Evolutionary conservation across 2,888 invertebrate species (phyloP).

Genomic region (Polymixis lichenea): DNA sequence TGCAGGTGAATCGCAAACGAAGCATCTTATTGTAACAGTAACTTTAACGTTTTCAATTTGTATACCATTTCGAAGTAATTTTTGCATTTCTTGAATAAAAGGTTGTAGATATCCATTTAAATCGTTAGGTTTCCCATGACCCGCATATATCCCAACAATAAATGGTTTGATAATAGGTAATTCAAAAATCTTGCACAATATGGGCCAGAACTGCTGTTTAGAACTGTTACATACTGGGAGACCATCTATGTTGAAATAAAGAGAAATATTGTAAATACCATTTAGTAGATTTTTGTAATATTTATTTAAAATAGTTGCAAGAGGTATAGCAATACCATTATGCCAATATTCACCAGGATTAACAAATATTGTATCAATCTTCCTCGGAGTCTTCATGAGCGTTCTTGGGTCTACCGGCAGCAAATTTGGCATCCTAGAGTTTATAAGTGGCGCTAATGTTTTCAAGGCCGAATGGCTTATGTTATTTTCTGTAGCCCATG

Average conservation of each 20-base stretch:
- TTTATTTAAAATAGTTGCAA: too few relatives aligned
- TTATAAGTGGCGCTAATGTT: too few relatives aligned
- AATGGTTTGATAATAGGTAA: not conserved
- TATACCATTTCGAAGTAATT: not conserved
- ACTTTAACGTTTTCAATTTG: not conserved
- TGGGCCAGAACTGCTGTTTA: conserved; percentile 11
- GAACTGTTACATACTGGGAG: conserved; percentile 7
- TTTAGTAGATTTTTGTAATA: too few relatives aligned
- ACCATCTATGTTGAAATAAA: conserved; percentile 5
- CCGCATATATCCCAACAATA: not conserved
- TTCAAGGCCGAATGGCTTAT: too few relatives aligned
- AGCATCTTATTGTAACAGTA: not conserved
- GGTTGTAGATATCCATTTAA: not conserved
- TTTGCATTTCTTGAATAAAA: not conserved
- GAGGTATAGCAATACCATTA: too few relatives aligned
- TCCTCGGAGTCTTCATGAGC: too few relatives aligned
- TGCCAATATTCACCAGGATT: too few relatives aligned
- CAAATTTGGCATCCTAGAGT: too few relatives aligned
- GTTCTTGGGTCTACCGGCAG: too few relatives aligned
- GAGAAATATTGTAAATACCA: not conserved
- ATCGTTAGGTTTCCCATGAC: not conserved
- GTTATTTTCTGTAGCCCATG: not conserved
- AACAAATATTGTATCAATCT: too few relatives aligned
- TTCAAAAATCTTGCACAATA: conserved; percentile 7
- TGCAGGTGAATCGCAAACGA: conserved; percentile 4